These are phyloP conservation scores for Meteorus colon DNA, from an alignment of 2,888 invertebrate species.

Conservation along the genomic window DNA sequence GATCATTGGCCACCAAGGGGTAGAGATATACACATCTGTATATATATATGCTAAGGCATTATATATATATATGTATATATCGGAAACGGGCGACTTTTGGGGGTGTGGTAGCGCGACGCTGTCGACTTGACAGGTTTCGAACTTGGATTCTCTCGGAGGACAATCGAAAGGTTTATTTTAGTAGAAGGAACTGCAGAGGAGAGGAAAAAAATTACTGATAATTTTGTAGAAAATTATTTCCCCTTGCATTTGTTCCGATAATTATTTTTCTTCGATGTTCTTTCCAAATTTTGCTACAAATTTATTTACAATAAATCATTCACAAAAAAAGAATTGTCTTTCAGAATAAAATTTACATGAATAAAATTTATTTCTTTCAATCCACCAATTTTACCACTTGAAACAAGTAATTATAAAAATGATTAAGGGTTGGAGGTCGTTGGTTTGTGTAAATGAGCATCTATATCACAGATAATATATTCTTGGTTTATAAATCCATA, in stretches of 20 bases:
- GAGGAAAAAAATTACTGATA: no score
- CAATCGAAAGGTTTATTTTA: no score
- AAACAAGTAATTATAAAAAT: background rate
- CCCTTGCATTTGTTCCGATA: no score
- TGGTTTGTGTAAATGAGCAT: slow-evolving; percentile 2
- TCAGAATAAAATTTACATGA: background rate
- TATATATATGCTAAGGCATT: background rate
- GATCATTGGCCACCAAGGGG: slow-evolving; percentile 72
- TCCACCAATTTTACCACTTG: background rate
- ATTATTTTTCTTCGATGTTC: no score
- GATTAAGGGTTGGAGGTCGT: slow-evolving; percentile 32
- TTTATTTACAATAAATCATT: no score
- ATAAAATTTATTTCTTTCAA: background rate
- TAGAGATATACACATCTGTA: slow-evolving; percentile 5
- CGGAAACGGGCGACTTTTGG: slow-evolving; percentile 66
- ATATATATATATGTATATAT: slow-evolving; percentile 49
- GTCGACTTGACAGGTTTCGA: slow-evolving; percentile 55
- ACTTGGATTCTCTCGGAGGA: background rate
- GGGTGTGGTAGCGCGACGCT: slow-evolving; percentile 73
- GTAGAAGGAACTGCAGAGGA: no score
- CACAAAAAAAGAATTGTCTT: no score
- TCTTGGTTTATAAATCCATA: background rate
- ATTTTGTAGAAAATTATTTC: no score
- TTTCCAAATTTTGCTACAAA: no score
- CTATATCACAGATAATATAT: background rate